Evolutionary conservation across 2,113 vertebrate genomes (phyloP).

Genomic region (Egretta garzetta): DNA sequence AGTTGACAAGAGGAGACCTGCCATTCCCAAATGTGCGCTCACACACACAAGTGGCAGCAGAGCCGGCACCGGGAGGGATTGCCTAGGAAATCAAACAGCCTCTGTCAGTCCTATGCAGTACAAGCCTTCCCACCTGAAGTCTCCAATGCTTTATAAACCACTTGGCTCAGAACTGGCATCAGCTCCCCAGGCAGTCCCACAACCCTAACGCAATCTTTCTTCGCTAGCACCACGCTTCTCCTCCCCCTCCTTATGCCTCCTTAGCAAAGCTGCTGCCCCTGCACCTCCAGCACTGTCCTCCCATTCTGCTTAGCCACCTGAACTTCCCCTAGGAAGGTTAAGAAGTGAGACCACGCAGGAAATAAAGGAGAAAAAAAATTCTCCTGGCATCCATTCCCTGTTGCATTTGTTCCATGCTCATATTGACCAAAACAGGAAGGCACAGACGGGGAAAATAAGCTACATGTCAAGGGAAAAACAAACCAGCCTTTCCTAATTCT

Average conservation of each 20-base stretch:
- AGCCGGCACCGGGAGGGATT: not conserved
- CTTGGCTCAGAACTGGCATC: not conserved
- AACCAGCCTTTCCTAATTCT: not conserved
- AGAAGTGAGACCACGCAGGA: not conserved
- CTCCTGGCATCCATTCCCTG: not conserved
- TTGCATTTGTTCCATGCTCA: not conserved
- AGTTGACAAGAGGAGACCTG: not conserved
- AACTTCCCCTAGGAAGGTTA: not conserved
- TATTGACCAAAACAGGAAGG: not conserved
- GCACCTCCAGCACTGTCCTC: not conserved
- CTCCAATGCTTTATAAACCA: not conserved
- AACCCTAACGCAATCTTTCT: not conserved
- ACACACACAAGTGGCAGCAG: not conserved
- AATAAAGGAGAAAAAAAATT: not conserved
- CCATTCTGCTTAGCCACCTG: not conserved
- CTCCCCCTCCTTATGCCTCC: not conserved
- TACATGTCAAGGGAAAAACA: not conserved
- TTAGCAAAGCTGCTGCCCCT: not conserved
- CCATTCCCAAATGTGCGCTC: not conserved
- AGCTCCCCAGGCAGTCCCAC: not conserved
- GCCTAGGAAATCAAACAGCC: not conserved
- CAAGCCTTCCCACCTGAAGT: not conserved
- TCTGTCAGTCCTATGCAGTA: not conserved
- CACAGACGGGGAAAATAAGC: not conserved
- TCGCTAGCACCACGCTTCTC: accelerated